Percentiles rank a stretch among this genome's conserved stretches.
Evolutionary conservation across 2,797 vertebrate species (phyloP).

Genomic region (Mormyrops attenuatus): DNA sequence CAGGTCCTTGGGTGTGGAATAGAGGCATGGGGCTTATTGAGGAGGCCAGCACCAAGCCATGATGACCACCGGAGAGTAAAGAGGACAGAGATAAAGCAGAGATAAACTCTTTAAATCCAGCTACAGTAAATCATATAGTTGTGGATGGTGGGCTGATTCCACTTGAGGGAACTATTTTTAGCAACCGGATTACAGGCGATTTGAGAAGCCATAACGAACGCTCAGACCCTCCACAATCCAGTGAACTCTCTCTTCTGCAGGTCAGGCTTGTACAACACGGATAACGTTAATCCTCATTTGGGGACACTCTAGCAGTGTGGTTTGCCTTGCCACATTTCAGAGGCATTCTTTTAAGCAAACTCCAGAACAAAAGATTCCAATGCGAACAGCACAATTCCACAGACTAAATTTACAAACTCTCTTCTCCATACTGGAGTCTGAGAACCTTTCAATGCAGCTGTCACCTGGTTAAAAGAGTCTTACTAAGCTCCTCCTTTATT

Average conservation of each 20-base stretch:
- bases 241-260: constrained; percentile 17
- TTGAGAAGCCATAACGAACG: constrained; percentile 24
- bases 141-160: background rate
- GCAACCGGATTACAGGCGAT: constrained; percentile 36
- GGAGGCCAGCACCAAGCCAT: background rate
- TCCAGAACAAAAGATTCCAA: background rate
- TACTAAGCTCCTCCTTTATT: constrained; percentile 10
- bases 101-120: background rate
- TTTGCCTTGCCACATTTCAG: background rate
- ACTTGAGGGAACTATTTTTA: constrained; percentile 37
- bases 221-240: background rate
- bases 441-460: background rate
- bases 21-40: background rate
- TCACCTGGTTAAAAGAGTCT: background rate
- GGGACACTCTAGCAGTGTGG: constrained; percentile 27
- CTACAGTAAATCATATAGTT: constrained; percentile 34
- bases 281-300: constrained; percentile 35
- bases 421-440: background rate
- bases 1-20: background rate
- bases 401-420: background rate
- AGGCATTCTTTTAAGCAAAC: background rate
- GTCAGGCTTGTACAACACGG: constrained; percentile 32
- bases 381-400: background rate
- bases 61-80: background rate
- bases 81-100: background rate